phyloP scores from a whole-genome alignment of 92 coral and sea anemone genomes.

The Phenganax stokvisi region DNA sequence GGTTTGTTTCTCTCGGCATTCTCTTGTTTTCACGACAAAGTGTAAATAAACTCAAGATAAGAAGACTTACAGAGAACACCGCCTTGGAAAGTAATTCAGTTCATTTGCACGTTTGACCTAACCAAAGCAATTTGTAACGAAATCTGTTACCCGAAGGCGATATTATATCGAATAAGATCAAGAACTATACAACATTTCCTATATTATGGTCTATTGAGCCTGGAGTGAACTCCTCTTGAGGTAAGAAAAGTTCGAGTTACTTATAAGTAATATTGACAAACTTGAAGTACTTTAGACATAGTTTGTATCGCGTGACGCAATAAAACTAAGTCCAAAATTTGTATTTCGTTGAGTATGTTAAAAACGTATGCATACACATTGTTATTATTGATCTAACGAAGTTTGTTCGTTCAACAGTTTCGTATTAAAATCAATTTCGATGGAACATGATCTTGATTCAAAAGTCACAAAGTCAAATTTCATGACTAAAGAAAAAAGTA shows the following conservation, averaged over 20 bases:
- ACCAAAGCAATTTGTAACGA: constrained; percentile 8
- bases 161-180: too few relatives aligned
- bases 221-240: not conserved
- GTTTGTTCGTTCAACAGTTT: too few relatives aligned
- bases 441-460: too few relatives aligned
- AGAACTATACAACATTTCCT: not conserved
- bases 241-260: not conserved
- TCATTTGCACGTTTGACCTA: constrained; percentile 26
- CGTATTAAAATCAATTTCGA: too few relatives aligned
- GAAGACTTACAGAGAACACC: constrained; percentile 3
- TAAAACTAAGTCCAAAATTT: too few relatives aligned
- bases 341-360: too few relatives aligned
- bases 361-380: too few relatives aligned
- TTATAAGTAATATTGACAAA: constrained; percentile 1
- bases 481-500: too few relatives aligned
- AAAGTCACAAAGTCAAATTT: too few relatives aligned
- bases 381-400: too few relatives aligned
- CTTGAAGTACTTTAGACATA: not conserved
- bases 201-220: too few relatives aligned
- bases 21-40: constrained; percentile 31
- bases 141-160: not conserved
- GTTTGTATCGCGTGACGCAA: not conserved
- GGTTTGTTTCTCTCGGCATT: constrained; percentile 38
- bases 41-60: constrained; percentile 40
- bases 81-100: not conserved